Evolutionary conservation across 1,140 invertebrate species (phyloP).

Genomic region (Muscidifurax raptorellus): DNA sequence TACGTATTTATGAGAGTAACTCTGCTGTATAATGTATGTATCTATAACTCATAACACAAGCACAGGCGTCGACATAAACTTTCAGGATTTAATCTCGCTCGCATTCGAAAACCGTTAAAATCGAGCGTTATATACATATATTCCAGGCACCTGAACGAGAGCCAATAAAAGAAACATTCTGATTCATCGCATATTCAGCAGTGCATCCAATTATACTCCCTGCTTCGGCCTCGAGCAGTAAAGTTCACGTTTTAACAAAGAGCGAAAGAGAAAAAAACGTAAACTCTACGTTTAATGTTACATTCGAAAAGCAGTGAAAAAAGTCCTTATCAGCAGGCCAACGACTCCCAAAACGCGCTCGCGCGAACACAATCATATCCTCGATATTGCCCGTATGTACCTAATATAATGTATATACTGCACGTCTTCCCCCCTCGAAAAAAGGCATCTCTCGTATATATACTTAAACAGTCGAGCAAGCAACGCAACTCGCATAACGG

Average conservation of each 20-base stretch:
- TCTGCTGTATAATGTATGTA: too few relatives aligned
- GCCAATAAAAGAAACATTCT: neutral
- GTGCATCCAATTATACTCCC: neutral
- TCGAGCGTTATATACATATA: neutral
- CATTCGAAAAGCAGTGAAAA: neutral
- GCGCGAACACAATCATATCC: neutral
- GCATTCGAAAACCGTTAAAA: neutral
- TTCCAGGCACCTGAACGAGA: neutral
- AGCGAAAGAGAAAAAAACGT: neutral
- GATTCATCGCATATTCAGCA: neutral
- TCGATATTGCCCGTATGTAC: neutral
- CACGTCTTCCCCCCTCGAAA: neutral
- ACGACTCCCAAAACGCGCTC: neutral
- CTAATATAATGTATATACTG: too few relatives aligned
- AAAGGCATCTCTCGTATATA: neutral
- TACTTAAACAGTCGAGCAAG: neutral
- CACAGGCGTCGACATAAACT: neutral
- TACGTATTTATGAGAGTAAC: too few relatives aligned
- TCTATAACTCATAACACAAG: too few relatives aligned
- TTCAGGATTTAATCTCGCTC: neutral
- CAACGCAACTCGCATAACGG: conserved; percentile 17
- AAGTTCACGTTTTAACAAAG: neutral
- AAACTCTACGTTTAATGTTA: neutral
- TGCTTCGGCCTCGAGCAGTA: neutral
- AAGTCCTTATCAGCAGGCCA: neutral